Conservation (phyloP, 2,888 invertebrate genomes). For the Erynnis tages region DNA sequence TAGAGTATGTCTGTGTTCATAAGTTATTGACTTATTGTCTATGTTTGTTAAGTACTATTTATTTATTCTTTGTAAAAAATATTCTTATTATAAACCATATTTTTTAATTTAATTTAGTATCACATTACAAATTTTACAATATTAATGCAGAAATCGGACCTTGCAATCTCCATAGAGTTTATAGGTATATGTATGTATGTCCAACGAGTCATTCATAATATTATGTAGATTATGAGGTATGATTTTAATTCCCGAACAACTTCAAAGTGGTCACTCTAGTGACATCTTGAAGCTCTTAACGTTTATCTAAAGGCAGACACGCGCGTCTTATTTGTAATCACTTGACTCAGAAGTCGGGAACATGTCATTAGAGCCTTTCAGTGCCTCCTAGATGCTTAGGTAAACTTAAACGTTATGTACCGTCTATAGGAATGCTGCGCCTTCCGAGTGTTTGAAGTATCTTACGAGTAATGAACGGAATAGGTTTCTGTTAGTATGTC, state of each 20-base stretch:
- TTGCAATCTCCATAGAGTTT: too few relatives aligned
- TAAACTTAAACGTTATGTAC: slow-evolving; percentile 5
- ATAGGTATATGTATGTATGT: too few relatives aligned
- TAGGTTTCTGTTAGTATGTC: slow-evolving; percentile 16
- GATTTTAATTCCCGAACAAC: neutral
- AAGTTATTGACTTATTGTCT: too few relatives aligned
- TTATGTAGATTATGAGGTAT: neutral
- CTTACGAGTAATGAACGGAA: slow-evolving; percentile 5
- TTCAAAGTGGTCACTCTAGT: slow-evolving; percentile 39
- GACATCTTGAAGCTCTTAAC: slow-evolving; percentile 47
- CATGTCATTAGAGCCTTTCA: slow-evolving; percentile 50
- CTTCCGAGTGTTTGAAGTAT: slow-evolving; percentile 9
- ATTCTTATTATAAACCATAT: too few relatives aligned
- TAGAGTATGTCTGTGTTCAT: too few relatives aligned
- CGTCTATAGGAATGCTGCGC: slow-evolving; percentile 3
- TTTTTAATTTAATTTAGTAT: too few relatives aligned
- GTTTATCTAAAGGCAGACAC: slow-evolving; percentile 55
- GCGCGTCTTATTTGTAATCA: slow-evolving; percentile 53
- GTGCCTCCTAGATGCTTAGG: slow-evolving; percentile 30
- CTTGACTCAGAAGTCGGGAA: slow-evolving; percentile 44
- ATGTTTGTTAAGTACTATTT: too few relatives aligned
- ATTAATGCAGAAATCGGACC: too few relatives aligned
- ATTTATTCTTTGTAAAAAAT: too few relatives aligned
- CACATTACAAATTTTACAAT: too few relatives aligned
- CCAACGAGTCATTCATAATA: too few relatives aligned